Evolutionary conservation across 2,888 invertebrate species (phyloP).

Genomic region (Stictocephala bisonia): DNA sequence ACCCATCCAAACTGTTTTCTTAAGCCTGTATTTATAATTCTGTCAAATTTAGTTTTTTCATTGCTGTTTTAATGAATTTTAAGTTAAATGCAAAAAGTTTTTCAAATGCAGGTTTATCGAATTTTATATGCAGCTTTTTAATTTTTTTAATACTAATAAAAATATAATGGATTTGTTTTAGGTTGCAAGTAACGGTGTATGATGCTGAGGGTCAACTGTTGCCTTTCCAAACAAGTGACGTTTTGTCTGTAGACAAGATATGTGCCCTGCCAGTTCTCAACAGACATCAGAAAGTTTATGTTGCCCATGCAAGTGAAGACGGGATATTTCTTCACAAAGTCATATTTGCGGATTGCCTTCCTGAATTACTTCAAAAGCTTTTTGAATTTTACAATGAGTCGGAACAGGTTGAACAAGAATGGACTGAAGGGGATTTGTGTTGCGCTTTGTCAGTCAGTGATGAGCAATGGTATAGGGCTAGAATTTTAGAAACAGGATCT

Average conservation of each 20-base stretch:
- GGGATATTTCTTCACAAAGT: conserved; percentile 73
- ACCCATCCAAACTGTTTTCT: no score
- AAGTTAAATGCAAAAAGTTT: no score
- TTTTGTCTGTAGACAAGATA: conserved; percentile 62
- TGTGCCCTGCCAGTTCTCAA: conserved; percentile 74
- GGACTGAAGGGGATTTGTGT: conserved; percentile 72
- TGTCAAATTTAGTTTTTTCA: no score
- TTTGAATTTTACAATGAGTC: conserved; percentile 70
- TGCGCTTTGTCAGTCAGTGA: conserved; percentile 86
- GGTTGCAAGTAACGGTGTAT: conserved; percentile 76
- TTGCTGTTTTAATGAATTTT: no score
- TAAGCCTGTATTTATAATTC: no score
- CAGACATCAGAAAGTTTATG: conserved; percentile 70
- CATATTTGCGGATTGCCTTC: conserved; percentile 66
- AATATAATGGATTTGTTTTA: no score
- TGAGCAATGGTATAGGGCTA: conserved; percentile 91
- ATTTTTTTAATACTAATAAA: no score
- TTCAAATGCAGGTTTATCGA: no score
- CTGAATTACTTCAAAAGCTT: conserved; percentile 67
- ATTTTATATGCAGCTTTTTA: no score
- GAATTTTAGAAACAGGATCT: conserved; percentile 81
- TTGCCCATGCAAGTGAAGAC: conserved; percentile 71
- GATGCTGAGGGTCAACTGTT: conserved; percentile 63
- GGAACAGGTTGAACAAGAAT: conserved; percentile 60
- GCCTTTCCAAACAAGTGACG: conserved; percentile 64